Conservation (phyloP, 2,113 vertebrate genomes). For the Pterocles burchelli region DNA sequence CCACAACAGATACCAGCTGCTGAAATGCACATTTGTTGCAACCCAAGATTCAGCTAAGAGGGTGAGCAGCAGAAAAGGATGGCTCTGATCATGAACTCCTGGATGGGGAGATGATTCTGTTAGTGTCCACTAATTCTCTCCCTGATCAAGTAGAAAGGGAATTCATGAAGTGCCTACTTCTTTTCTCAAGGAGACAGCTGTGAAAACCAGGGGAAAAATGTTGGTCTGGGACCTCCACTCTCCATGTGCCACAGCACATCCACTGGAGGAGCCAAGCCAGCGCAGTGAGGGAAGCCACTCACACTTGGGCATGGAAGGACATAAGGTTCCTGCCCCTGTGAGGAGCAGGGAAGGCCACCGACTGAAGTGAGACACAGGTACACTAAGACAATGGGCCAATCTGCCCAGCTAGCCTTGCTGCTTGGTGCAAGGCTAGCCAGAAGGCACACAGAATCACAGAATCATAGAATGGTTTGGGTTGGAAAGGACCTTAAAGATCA, state of each 20-base stretch:
- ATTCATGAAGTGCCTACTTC: neutral
- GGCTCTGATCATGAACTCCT: neutral
- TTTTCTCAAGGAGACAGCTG: neutral
- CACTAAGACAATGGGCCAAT: neutral
- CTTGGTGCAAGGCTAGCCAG: neutral
- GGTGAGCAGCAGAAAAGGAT: neutral
- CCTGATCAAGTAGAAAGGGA: neutral
- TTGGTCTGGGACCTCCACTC: neutral
- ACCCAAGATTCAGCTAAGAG: neutral
- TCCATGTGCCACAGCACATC: neutral
- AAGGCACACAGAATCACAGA: no score
- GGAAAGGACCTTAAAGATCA: no score
- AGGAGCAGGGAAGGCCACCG: neutral
- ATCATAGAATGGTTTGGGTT: no score
- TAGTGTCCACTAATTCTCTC: neutral
- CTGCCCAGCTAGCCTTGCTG: fast-evolving
- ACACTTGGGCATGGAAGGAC: neutral
- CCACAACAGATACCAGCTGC: neutral
- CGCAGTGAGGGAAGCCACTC: fast-evolving
- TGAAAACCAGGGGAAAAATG: neutral
- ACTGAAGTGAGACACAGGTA: neutral
- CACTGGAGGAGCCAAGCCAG: fast-evolving
- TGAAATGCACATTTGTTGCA: neutral
- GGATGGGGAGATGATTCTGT: neutral
- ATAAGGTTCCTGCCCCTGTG: neutral